Conservation (phyloP, 1,140 invertebrate genomes). For the Drosophila punjabiensis region DNA sequence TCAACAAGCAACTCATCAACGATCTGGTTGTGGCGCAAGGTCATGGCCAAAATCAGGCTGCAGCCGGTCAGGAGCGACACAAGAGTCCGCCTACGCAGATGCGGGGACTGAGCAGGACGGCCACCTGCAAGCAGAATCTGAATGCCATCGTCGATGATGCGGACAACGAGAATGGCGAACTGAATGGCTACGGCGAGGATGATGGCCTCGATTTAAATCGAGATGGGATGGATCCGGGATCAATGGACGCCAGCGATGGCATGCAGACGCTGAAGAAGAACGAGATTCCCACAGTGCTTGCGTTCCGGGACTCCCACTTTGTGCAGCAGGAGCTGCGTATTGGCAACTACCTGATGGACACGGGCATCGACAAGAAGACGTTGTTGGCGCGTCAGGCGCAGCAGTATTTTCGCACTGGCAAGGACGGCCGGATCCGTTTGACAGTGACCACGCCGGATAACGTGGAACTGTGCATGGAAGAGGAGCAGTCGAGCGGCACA, state of each 20-base stretch:
- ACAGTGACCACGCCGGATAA: conserved; percentile 83
- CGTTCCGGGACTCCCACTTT: conserved; percentile 83
- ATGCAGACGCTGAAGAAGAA: conserved; percentile 74
- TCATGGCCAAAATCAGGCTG: conserved; percentile 44
- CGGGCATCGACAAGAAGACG: conserved; percentile 81
- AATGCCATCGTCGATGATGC: conserved; percentile 69
- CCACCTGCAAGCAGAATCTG: conserved; percentile 79
- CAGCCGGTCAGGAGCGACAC: conserved; percentile 34
- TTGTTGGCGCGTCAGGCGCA: conserved; percentile 62
- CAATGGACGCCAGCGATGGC: conserved; percentile 45
- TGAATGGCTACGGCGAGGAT: conserved; percentile 21
- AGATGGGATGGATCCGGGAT: conserved; percentile 20
- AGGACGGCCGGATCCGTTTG: conserved; percentile 74
- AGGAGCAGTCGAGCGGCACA: conserved; percentile 60
- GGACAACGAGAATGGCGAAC: conserved; percentile 30
- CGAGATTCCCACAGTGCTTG: conserved; percentile 83
- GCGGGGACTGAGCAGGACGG: conserved; percentile 53
- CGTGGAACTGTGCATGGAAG: conserved; percentile 76
- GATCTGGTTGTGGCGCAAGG: conserved; percentile 56
- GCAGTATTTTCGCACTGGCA: conserved; percentile 52
- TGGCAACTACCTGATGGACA: conserved; percentile 84
- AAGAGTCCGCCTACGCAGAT: conserved; percentile 57
- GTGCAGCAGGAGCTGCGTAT: conserved; percentile 84
- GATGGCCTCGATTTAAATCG: conserved; percentile 13
- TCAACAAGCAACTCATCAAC: conserved; percentile 79